A percentile compares a stretch with the other conserved stretches of the same genome.
Evolutionary conservation across 2,797 vertebrate species (phyloP).

Genomic region (Crax fasciolata): DNA sequence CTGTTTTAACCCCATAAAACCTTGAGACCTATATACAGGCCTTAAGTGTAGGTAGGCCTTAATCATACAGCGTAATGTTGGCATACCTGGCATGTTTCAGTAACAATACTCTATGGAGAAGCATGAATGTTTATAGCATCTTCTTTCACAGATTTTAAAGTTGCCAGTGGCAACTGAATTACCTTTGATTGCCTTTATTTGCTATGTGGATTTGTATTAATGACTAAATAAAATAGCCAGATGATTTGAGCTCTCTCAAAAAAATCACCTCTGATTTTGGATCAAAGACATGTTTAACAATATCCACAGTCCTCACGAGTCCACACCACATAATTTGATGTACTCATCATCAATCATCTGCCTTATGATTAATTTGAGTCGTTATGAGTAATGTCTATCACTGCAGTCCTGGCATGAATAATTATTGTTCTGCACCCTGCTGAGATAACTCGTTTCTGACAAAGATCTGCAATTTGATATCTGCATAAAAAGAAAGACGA

Average conservation of each 20-base stretch:
- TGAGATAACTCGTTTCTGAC: constrained; percentile 71
- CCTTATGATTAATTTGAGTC: constrained; percentile 72
- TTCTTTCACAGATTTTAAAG: constrained; percentile 10
- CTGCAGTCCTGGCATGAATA: constrained; percentile 52
- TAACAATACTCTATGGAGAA: background rate
- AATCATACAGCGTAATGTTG: background rate
- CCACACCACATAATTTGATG: constrained; percentile 57
- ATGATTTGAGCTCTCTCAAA: constrained; percentile 63
- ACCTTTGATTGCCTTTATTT: constrained; percentile 42
- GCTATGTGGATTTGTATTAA: constrained; percentile 28
- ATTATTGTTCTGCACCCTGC: constrained; percentile 62
- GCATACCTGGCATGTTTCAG: background rate
- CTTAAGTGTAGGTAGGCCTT: background rate
- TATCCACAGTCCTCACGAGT: constrained; percentile 56
- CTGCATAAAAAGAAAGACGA: constrained; percentile 47
- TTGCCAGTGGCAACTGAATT: constrained; percentile 31
- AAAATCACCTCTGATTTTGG: constrained; percentile 70
- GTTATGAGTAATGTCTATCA: constrained; percentile 75
- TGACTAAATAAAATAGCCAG: constrained; percentile 40
- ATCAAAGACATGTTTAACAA: constrained; percentile 71
- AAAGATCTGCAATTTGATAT: constrained; percentile 63
- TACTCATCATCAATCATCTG: constrained; percentile 66
- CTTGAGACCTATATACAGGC: background rate
- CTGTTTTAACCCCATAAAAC: background rate
- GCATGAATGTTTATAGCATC: background rate